Evolutionary conservation across 2,888 invertebrate genomes (phyloP).

Genomic region (Aleiodes testaceus): DNA sequence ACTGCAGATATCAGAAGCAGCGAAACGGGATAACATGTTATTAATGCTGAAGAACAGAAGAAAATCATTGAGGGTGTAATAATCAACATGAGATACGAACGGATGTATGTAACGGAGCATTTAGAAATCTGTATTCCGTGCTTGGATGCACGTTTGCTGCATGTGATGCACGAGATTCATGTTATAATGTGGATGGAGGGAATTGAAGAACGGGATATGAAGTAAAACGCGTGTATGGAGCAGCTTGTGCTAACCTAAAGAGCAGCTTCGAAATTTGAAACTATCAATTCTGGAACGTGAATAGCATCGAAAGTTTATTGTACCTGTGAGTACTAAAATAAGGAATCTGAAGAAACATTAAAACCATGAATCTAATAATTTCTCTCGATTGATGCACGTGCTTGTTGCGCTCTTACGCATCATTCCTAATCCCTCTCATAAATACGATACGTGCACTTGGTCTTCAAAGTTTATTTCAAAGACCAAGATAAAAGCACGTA

Average conservation of each 20-base stretch:
- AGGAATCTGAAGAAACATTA: too few relatives aligned
- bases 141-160: constrained; percentile 40
- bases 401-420: too few relatives aligned
- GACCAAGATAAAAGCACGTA: constrained; percentile 7
- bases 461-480: constrained; percentile 18
- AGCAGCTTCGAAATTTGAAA: constrained; percentile 39
- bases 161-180: constrained; percentile 43
- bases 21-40: constrained; percentile 9
- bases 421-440: constrained; percentile 45
- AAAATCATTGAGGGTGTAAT: constrained; percentile 15
- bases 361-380: too few relatives aligned
- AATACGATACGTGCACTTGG: constrained; percentile 33
- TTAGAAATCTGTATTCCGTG: constrained; percentile 57
- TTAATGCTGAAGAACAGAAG: constrained; percentile 3
- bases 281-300: too few relatives aligned
- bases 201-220: constrained; percentile 39
- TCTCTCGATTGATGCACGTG: too few relatives aligned
- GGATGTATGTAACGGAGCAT: constrained; percentile 55
- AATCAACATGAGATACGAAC: constrained; percentile 26
- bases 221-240: constrained; percentile 38
- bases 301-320: too few relatives aligned
- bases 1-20: neutral
- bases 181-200: constrained; percentile 32
- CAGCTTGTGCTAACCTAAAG: constrained; percentile 48
- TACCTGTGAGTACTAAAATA: too few relatives aligned